A percentile compares a stretch with the other conserved stretches of the same genome.
Conservation (phyloP, 1,140 invertebrate genomes). For the Andricus grossulariae region DNA sequence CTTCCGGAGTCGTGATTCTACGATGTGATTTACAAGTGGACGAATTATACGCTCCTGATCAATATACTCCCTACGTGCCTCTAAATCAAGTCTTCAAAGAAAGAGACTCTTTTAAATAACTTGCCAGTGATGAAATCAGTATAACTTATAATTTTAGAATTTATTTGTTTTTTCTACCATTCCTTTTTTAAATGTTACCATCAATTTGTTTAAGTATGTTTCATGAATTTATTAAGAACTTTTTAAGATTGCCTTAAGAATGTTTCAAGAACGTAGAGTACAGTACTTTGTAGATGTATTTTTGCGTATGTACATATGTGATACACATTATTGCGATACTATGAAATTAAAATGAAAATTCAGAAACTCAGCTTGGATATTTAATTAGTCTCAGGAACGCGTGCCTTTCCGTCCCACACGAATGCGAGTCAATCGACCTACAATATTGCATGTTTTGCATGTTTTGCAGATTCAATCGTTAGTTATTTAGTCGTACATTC, state of each 20-base stretch:
- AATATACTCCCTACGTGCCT: constrained; percentile 79
- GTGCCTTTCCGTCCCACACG: neutral
- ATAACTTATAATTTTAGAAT: neutral
- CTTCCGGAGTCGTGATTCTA: constrained; percentile 92
- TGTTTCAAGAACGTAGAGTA: neutral
- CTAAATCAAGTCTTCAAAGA: constrained; percentile 79
- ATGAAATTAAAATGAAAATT: constrained; percentile 29
- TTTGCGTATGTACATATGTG: constrained; percentile 31
- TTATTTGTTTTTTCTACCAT: neutral
- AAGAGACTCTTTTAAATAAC: constrained; percentile 41
- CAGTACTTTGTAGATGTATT: constrained; percentile 18
- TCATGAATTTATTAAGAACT: no score
- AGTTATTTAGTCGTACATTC: constrained; percentile 15
- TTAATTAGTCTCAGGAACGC: constrained; percentile 13
- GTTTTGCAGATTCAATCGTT: constrained; percentile 23
- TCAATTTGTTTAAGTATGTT: neutral
- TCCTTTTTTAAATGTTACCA: constrained; percentile 21
- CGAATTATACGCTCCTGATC: constrained; percentile 75
- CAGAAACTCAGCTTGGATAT: constrained; percentile 20
- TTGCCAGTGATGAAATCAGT: constrained; percentile 1
- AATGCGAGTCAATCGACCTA: constrained; percentile 8
- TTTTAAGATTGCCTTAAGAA: no score
- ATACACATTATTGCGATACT: constrained; percentile 22
- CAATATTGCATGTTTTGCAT: neutral
- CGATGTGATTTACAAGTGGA: constrained; percentile 85